These are phyloP conservation scores for Sialis fuliginosa DNA, from an alignment of 2,888 invertebrate genomes.

Conservation along the genomic window DNA sequence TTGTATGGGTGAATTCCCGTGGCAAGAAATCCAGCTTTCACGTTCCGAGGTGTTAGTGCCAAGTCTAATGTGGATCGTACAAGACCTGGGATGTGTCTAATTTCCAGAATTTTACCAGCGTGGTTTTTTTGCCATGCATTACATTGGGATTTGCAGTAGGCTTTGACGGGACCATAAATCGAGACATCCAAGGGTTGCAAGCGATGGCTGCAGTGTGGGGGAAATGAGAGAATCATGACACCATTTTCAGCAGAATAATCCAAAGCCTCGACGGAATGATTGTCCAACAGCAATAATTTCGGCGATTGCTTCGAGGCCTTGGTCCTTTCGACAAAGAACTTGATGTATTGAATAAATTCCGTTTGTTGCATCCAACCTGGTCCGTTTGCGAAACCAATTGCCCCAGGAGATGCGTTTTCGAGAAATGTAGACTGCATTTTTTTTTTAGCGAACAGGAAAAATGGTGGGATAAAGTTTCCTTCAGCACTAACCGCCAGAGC, in stretches of 20 bases:
- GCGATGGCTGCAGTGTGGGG: no score
- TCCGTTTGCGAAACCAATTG: no score
- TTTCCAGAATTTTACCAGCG: constrained; percentile 10
- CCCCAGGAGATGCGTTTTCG: no score
- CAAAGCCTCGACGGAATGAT: constrained; percentile 12
- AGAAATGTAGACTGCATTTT: constrained; percentile 3
- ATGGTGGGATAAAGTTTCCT: no score
- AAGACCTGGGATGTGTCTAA: constrained; percentile 9
- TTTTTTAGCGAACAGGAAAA: no score
- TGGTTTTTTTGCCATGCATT: constrained; percentile 13
- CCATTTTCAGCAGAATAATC: constrained; percentile 10
- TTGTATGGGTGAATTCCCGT: constrained; percentile 10
- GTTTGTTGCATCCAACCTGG: constrained; percentile 16
- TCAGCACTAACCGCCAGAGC: no score
- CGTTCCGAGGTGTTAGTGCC: constrained; percentile 8
- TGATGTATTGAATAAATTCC: constrained; percentile 11
- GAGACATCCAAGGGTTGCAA: no score
- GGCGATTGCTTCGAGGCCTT: constrained; percentile 7
- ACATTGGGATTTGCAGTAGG: no score
- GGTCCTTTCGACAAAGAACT: constrained; percentile 8
- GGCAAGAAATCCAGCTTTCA: constrained; percentile 8
- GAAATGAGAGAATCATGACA: no score
- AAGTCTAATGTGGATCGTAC: constrained; percentile 12
- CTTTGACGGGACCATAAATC: no score
- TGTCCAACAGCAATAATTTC: constrained; percentile 10